phyloP scores from a whole-genome alignment of 2,888 invertebrate genomes.

The Nemotelus pantherinus region DNA sequence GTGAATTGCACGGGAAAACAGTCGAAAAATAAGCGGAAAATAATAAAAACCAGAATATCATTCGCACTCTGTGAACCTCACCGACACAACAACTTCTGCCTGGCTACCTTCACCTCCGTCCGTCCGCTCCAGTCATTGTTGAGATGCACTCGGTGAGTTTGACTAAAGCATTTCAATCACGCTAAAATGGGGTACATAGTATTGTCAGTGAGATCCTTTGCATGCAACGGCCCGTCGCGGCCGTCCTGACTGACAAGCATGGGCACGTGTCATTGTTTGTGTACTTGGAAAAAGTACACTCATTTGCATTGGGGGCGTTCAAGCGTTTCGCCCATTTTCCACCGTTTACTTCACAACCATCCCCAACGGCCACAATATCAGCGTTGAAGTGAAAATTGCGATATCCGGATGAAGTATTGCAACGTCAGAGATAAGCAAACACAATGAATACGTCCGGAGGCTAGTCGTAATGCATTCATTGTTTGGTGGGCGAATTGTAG shows the following conservation, averaged over 20 bases:
- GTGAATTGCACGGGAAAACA: slow-evolving; percentile 23
- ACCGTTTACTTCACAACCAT: slow-evolving; percentile 8
- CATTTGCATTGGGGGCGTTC: slow-evolving; percentile 24
- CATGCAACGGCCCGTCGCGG: not conserved
- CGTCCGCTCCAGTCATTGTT: not conserved
- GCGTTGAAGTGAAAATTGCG: slow-evolving; percentile 20
- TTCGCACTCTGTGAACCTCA: slow-evolving; percentile 6
- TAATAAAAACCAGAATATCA: slow-evolving; percentile 36
- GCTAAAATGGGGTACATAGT: slow-evolving; percentile 28
- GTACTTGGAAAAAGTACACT: slow-evolving; percentile 35
- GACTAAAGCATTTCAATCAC: slow-evolving; percentile 34
- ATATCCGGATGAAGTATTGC: slow-evolving; percentile 43
- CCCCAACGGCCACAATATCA: not conserved
- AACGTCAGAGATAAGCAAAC: slow-evolving; percentile 26
- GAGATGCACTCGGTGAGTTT: not conserved
- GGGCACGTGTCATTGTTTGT: slow-evolving; percentile 40
- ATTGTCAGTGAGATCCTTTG: slow-evolving; percentile 24
- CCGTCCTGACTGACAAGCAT: not conserved
- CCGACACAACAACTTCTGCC: not conserved
- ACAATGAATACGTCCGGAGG: slow-evolving; percentile 27
- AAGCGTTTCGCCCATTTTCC: slow-evolving; percentile 11
- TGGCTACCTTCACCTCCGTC: not conserved
- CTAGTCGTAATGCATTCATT: slow-evolving; percentile 40
- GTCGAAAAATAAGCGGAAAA: slow-evolving; percentile 36
- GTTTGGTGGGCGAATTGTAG: slow-evolving; percentile 24